phyloP scores from a whole-genome alignment of 1,140 invertebrate species.

The Euura saliciscinereae region DNA sequence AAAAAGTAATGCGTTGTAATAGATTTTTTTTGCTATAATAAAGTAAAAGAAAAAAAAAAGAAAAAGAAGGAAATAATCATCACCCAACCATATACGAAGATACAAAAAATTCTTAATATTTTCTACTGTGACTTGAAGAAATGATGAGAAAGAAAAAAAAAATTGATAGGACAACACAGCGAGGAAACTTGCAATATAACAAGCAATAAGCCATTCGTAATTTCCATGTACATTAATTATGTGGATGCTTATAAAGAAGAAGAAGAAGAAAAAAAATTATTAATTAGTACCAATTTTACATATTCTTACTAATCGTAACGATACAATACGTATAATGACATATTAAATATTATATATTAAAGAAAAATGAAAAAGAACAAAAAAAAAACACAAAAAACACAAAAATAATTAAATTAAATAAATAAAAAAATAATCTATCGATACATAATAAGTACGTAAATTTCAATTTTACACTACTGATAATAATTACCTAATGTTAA shows the following conservation, averaged over 20 bases:
- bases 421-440: conserved; percentile 1
- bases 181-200: conserved; percentile 59
- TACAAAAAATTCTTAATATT: background rate
- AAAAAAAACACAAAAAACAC: background rate
- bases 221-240: conserved; percentile 59
- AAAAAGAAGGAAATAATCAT: background rate
- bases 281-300: conserved; percentile 58
- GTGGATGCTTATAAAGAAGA: conserved; percentile 49
- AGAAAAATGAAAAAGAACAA: background rate
- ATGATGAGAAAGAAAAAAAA: conserved; percentile 25
- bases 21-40: background rate
- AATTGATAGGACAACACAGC: conserved; percentile 46
- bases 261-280: conserved; percentile 34
- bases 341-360: conserved; percentile 45
- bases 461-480: conserved; percentile 63
- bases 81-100: background rate
- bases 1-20: too few relatives aligned
- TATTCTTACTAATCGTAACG: conserved; percentile 61
- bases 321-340: conserved; percentile 57
- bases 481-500: conserved; percentile 60
- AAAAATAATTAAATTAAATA: background rate
- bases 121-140: background rate
- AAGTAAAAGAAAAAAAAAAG: background rate
- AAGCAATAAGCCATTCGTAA: conserved; percentile 59
- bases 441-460: conserved; percentile 52